Base-by-base conservation (phyloP, 2,113 vertebrate species). In the Theristicus caerulescens region DNA sequence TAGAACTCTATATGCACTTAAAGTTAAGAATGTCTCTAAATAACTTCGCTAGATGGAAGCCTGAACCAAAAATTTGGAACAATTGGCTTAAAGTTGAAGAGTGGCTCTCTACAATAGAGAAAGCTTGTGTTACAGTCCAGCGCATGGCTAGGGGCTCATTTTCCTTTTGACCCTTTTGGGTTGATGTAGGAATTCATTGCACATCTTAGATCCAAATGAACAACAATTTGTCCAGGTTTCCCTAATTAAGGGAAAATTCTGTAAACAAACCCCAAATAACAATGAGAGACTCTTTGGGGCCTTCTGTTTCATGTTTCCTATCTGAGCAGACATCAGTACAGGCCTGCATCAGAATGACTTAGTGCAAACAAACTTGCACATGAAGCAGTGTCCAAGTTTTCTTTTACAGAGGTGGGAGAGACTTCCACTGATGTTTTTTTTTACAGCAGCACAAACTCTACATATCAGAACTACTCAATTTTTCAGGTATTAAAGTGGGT, bases 241-340 rank as follows among this genome's bases (percentile, higher is more conserved):
- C 18, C 7, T 80, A 77, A 86, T 65, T 49, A 47, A 69, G 34
- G 34, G n/a, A 58, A 80, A 90, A 88, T 9, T 14, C 29, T 64
- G 7, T 47, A 85, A 34, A 17, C 80, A 82, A 52, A 8, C 7
- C 11, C 31, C 29, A 52, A 47, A 31, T 6, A 46, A 51, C 17
- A 62, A 44, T 0, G 0, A 62, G 51, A 78, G 17, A 81, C 13
- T 55, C 38, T 78, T 70, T 51, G 18, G 4, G 31, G 31, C 8
- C 15, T 73, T 88, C 73, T 90, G 18, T 85, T 92, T 87, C 34
- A 26, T 4, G 0, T 89, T 92, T 89, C 32, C 47, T 74, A 54
- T 32, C 59, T 62, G 31, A 62, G 71, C 36, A 84, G 67, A 49
- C 25, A 32, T 62, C 74, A 86, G 49, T 38, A 64, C 57, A 93